Percentiles rank a stretch among this genome's conserved stretches.
Conservation (phyloP, 2,113 vertebrate species). For the Tetrax tetrax region DNA sequence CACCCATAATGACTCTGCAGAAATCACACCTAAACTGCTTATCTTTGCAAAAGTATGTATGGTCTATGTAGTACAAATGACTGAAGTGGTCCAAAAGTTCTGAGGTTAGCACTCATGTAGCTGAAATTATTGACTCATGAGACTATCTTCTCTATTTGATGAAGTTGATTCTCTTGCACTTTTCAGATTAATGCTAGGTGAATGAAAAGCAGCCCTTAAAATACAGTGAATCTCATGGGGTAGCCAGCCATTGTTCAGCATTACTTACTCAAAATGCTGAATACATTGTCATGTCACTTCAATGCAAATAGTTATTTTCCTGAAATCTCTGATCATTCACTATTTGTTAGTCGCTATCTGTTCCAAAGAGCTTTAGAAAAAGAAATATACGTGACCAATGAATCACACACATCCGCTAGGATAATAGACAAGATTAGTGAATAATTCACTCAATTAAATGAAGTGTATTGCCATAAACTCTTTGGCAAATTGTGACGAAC, state of each 20-base stretch:
- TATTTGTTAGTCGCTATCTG: neutral
- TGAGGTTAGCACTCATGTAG: neutral
- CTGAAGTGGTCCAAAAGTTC: neutral
- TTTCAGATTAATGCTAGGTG: neutral
- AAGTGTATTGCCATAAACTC: neutral
- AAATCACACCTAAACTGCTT: neutral
- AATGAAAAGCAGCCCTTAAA: neutral
- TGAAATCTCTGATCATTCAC: neutral
- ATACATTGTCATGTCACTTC: fast-evolving
- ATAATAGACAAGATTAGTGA: neutral
- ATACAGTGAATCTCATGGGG: neutral
- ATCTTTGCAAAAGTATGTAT: neutral
- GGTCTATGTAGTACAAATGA: neutral
- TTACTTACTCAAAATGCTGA: neutral
- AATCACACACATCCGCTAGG: neutral
- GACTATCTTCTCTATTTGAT: neutral
- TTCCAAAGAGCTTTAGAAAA: neutral
- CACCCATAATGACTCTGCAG: neutral
- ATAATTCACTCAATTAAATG: neutral
- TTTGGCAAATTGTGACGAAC: neutral
- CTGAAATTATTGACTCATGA: neutral
- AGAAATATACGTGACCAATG: neutral
- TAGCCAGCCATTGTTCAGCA: neutral
- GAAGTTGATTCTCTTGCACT: neutral
- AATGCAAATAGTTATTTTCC: neutral